Evolutionary conservation across 2,113 vertebrate species (phyloP).

Genomic region (Anarrhichthys ocellatus): DNA sequence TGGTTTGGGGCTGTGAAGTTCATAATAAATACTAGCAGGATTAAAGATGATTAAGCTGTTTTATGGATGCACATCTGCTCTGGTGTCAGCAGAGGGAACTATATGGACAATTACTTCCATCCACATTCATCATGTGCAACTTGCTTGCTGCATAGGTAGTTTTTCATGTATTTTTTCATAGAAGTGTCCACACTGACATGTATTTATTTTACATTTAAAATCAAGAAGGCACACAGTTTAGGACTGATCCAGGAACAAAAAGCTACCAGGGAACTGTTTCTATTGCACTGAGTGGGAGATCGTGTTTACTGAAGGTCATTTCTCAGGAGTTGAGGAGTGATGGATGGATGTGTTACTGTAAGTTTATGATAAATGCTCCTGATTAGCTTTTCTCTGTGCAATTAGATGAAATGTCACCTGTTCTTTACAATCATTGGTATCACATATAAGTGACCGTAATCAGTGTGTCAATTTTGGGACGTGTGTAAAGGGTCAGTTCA

Average conservation of each 20-base stretch:
- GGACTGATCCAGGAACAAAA: constrained; percentile 21
- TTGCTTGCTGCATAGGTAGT: constrained; percentile 47
- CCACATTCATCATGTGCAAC: constrained; percentile 29
- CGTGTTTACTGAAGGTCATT: constrained; percentile 9
- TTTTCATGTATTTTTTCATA: constrained; percentile 35
- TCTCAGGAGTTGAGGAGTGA: constrained; percentile 41
- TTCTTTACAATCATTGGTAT: neutral
- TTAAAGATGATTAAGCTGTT: neutral
- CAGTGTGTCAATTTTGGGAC: neutral
- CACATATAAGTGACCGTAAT: neutral
- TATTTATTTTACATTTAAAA: constrained; percentile 9
- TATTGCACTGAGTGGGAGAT: constrained; percentile 39
- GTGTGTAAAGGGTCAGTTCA: constrained; percentile 20
- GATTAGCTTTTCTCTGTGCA: neutral
- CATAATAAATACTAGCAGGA: constrained; percentile 61
- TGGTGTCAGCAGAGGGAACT: constrained; percentile 62
- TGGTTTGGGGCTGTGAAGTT: constrained; percentile 7
- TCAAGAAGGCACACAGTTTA: constrained; percentile 2
- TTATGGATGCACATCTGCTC: constrained; percentile 20
- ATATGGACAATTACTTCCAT: neutral
- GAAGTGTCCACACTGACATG: constrained; percentile 32
- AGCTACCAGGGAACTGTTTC: constrained; percentile 10
- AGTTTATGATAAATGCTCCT: neutral
- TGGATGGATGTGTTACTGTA: neutral
- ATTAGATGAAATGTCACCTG: neutral